These are phyloP conservation scores for Alosa sapidissima DNA, from an alignment of 2,797 vertebrate genomes.

Conservation along the genomic window DNA sequence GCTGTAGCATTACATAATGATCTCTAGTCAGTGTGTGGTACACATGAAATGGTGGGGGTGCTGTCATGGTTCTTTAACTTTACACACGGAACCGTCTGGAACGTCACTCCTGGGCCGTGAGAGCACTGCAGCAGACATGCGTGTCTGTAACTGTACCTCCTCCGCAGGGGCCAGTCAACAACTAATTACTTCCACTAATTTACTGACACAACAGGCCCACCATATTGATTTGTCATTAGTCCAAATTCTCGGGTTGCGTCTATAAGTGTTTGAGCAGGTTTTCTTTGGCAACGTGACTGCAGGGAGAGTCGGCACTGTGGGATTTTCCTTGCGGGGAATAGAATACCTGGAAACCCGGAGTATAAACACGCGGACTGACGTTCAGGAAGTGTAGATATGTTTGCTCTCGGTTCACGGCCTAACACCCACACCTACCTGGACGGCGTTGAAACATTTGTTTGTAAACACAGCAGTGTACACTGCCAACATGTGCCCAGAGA, in stretches of 20 bases:
- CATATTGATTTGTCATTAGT: constrained; percentile 52
- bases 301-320: neutral
- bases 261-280: constrained; percentile 37
- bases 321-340: constrained; percentile 30
- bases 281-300: constrained; percentile 43
- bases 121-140: neutral
- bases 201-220: constrained; percentile 45
- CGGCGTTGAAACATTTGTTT: neutral
- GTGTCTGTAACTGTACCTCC: constrained; percentile 35
- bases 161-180: constrained; percentile 43
- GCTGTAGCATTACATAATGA: neutral
- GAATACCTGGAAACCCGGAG: constrained; percentile 61
- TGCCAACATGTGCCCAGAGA: neutral
- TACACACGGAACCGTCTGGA: neutral
- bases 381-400: constrained; percentile 49
- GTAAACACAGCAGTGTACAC: neutral
- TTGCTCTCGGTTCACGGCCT: neutral
- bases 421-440: neutral
- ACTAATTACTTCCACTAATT: constrained; percentile 52
- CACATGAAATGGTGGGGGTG: neutral
- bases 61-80: neutral
- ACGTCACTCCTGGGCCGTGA: neutral
- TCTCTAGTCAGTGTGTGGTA: neutral
- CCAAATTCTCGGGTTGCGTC: constrained; percentile 47
- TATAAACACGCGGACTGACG: constrained; percentile 38